These are phyloP conservation scores for Eudasyphora cyanicolor DNA, from an alignment of 2,888 invertebrate genomes.

Conservation along the genomic window DNA sequence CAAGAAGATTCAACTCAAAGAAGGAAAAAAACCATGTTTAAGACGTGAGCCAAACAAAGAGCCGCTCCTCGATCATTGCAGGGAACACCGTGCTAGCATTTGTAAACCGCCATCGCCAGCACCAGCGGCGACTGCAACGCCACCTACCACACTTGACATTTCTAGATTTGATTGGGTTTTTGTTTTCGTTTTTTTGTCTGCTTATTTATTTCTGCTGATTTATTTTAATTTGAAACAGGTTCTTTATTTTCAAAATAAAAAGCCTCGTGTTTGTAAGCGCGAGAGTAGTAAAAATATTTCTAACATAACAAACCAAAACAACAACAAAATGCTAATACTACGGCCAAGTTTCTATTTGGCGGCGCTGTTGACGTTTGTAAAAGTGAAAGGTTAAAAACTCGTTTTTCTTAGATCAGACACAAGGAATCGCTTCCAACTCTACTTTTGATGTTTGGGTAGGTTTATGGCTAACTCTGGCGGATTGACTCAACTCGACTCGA, in stretches of 20 bases:
- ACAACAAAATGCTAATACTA: constrained; percentile 38
- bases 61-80: not conserved
- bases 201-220: not conserved
- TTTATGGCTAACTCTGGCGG: constrained; percentile 1
- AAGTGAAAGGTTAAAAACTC: constrained; percentile 64
- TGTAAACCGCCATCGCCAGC: not conserved
- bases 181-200: not conserved
- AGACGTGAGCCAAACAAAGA: constrained; percentile 1
- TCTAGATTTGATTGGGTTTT: constrained; percentile 47
- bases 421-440: constrained; percentile 16
- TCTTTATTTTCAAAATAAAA: constrained; percentile 55
- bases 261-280: constrained; percentile 15
- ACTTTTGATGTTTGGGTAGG: not conserved
- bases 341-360: constrained; percentile 25
- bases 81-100: not conserved
- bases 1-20: not conserved
- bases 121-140: not conserved
- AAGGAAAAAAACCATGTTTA: not conserved
- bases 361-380: constrained; percentile 27
- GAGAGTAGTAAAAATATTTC: not conserved
- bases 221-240: constrained; percentile 57
- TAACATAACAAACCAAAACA: constrained; percentile 33
- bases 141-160: constrained; percentile 63
- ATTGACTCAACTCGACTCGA: too few species aligned
- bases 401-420: constrained; percentile 57